phyloP scores from a whole-genome alignment of 2,888 invertebrate genomes.

The Cryptocheilus praepositus region DNA sequence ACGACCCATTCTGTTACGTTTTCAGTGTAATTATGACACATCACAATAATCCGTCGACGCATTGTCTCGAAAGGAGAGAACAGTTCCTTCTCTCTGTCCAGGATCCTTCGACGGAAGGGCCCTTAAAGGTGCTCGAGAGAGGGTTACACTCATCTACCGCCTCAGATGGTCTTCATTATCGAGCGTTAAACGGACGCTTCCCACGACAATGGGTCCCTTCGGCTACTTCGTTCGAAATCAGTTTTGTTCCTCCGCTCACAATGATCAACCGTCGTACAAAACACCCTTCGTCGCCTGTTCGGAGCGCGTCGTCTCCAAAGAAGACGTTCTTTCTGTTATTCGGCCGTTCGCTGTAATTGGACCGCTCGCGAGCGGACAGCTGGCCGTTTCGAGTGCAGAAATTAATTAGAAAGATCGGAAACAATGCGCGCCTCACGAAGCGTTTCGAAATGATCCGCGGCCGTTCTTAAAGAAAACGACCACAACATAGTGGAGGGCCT shows the following conservation, averaged over 20 bases:
- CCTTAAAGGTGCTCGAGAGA: slow-evolving; percentile 43
- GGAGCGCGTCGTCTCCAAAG: slow-evolving; percentile 10
- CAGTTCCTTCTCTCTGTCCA: slow-evolving; percentile 36
- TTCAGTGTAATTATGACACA: slow-evolving; percentile 40
- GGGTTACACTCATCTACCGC: slow-evolving; percentile 20
- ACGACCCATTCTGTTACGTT: slow-evolving; percentile 4
- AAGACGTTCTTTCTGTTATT: slow-evolving; percentile 14
- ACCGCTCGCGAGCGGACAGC: slow-evolving; percentile 5
- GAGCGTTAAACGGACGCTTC: slow-evolving; percentile 50
- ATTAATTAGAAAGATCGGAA: slow-evolving; percentile 24
- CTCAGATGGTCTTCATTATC: slow-evolving; percentile 49
- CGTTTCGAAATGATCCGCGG: too few species aligned
- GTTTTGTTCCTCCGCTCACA: slow-evolving; percentile 52
- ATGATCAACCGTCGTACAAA: slow-evolving; percentile 46
- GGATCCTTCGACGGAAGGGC: slow-evolving; percentile 39
- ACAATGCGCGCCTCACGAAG: not conserved
- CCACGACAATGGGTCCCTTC: slow-evolving; percentile 41
- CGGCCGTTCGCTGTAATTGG: slow-evolving; percentile 20
- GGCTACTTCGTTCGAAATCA: slow-evolving; percentile 50
- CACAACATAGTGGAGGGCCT: too few species aligned
- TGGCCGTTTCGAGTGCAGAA: slow-evolving; percentile 11
- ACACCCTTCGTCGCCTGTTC: too few species aligned
- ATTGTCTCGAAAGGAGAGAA: slow-evolving; percentile 37
- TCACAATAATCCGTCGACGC: slow-evolving; percentile 41
- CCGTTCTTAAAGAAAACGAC: too few species aligned